A percentile compares a stretch with the other conserved stretches of the same genome.
These are phyloP conservation scores for Leptinotarsa peninsularis DNA, from an alignment of 2,888 invertebrate genomes.

Conservation along the genomic window DNA sequence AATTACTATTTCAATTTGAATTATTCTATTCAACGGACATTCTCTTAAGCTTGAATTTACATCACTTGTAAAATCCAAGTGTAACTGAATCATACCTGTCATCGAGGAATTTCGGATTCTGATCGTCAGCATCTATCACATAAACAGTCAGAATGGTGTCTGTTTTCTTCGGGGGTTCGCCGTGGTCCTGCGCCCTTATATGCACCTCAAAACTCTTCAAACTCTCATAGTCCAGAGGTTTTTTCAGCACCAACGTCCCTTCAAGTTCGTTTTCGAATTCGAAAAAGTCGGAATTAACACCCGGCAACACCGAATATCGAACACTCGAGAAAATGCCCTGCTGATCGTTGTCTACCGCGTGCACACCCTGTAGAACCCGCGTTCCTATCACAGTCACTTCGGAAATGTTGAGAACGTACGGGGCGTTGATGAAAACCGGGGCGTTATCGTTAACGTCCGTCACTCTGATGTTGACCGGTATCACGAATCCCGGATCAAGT, in stretches of 20 bases:
- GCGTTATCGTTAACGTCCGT: slow-evolving; percentile 94
- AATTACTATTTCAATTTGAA: too few species aligned
- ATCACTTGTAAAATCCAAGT: too few species aligned
- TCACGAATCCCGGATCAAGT: slow-evolving; percentile 74
- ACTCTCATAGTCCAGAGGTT: slow-evolving; percentile 86
- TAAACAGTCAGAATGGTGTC: slow-evolving; percentile 82
- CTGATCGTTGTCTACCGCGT: slow-evolving; percentile 87
- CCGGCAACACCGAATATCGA: slow-evolving; percentile 82
- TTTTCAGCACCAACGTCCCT: slow-evolving; percentile 82
- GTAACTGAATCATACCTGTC: slow-evolving; percentile 68
- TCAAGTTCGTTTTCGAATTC: slow-evolving; percentile 88
- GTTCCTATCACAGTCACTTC: slow-evolving; percentile 81
- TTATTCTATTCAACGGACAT: too few species aligned
- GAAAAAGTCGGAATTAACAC: slow-evolving; percentile 83
- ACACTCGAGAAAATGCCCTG: slow-evolving; percentile 89
- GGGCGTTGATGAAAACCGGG: slow-evolving; percentile 84
- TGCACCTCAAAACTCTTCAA: slow-evolving; percentile 82
- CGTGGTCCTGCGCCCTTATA: slow-evolving; percentile 83
- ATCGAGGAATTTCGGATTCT: slow-evolving; percentile 85
- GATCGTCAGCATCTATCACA: slow-evolving; percentile 90
- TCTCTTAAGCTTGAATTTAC: too few species aligned
- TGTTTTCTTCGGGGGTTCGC: slow-evolving; percentile 80
- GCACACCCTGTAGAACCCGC: slow-evolving; percentile 81
- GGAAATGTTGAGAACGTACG: slow-evolving; percentile 84
- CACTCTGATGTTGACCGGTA: slow-evolving; percentile 86